Conservation (phyloP, 2,797 vertebrate genomes). For the Odontamblyopus rebecca region DNA sequence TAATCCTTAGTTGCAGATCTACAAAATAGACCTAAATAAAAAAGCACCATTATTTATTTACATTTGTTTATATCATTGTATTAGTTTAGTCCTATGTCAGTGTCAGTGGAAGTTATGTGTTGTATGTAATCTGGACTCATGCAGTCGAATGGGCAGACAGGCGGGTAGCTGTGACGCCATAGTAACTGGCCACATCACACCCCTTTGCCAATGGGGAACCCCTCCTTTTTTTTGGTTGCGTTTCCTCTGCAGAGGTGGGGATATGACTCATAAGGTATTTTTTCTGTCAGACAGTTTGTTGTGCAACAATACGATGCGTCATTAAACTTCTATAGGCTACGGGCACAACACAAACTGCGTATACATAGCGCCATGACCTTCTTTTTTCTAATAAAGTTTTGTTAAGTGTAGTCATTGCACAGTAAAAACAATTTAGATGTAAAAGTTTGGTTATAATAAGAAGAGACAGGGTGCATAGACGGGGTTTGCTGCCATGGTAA, state of each 20-base stretch:
- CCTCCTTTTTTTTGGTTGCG: slow-evolving; percentile 9
- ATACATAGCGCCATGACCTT: neutral
- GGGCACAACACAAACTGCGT: neutral
- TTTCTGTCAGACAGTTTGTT: neutral
- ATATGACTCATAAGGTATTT: slow-evolving; percentile 7
- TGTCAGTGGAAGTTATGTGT: too few species aligned
- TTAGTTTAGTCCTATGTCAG: neutral
- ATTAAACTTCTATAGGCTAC: neutral
- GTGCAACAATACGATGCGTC: neutral
- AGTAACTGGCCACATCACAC: slow-evolving; percentile 41
- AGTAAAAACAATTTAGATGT: neutral
- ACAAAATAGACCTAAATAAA: too few species aligned
- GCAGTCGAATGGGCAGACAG: too few species aligned
- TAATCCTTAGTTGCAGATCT: too few species aligned
- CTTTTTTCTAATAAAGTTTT: neutral
- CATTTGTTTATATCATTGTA: neutral
- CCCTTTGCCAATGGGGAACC: slow-evolving; percentile 63
- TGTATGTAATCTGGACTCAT: too few species aligned
- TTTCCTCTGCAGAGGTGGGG: neutral
- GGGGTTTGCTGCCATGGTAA: slow-evolving; percentile 64
- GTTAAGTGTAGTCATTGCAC: neutral
- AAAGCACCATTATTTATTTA: neutral
- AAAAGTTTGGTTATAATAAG: neutral
- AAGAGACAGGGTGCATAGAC: slow-evolving; percentile 41
- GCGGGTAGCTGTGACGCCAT: slow-evolving; percentile 40